These are phyloP conservation scores for Cichlasoma orientale DNA, from an alignment of 2,797 vertebrate genomes.

Conservation along the genomic window DNA sequence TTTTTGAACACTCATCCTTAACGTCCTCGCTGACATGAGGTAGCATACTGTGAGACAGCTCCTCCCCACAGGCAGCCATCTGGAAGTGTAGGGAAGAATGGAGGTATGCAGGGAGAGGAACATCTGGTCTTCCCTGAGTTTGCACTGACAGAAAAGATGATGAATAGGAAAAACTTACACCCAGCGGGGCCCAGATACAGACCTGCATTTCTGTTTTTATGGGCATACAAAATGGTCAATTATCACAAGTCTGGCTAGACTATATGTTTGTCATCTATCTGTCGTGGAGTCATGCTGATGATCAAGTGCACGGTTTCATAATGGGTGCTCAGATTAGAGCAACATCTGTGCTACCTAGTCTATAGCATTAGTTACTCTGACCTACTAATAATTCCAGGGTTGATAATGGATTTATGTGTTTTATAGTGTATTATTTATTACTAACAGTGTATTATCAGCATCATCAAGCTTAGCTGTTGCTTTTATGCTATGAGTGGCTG, in stretches of 20 bases:
- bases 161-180: conserved; percentile 56
- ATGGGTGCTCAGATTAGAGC: conserved; percentile 18
- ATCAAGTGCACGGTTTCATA: conserved; percentile 25
- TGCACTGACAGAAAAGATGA: conserved; percentile 53
- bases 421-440: not conserved
- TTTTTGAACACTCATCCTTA: conserved; percentile 36
- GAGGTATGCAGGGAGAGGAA: conserved; percentile 67
- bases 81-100: conserved; percentile 55
- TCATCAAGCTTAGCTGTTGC: conserved; percentile 28
- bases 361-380: not conserved
- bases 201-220: conserved; percentile 54
- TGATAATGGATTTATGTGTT: conserved; percentile 35
- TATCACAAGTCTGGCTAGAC: conserved; percentile 24
- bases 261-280: conserved; percentile 25
- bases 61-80: conserved; percentile 67
- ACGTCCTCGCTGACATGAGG: conserved; percentile 34
- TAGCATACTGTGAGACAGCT: conserved; percentile 46
- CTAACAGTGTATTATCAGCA: not conserved
- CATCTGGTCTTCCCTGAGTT: conserved; percentile 68
- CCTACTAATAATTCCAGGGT: not conserved
- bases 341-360: conserved; percentile 6
- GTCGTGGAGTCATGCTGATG: conserved; percentile 25
- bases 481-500: conserved; percentile 31
- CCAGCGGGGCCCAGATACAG: conserved; percentile 29
- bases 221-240: conserved; percentile 24